Evolutionary conservation across 1,140 invertebrate genomes (phyloP).

Genomic region (Trigoniulus corallinus): DNA sequence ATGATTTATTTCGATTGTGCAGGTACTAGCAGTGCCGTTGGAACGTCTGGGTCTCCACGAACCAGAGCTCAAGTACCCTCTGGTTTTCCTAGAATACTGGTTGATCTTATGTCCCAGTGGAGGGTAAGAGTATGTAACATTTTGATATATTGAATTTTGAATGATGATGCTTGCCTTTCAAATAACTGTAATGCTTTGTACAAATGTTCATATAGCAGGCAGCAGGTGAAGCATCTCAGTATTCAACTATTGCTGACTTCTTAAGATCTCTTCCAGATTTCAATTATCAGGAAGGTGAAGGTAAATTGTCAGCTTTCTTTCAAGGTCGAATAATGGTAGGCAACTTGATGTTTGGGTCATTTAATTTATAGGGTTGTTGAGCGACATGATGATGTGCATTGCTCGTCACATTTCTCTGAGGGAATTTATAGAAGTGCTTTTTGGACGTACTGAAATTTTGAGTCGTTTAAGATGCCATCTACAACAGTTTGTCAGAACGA

Average conservation of each 20-base stretch:
- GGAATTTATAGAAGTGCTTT: constrained; percentile 29
- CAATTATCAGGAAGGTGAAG: constrained; percentile 25
- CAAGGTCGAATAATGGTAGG: constrained; percentile 24
- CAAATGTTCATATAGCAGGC: no score
- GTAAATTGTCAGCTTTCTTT: constrained; percentile 4
- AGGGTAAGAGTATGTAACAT: no score
- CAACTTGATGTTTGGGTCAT: no score
- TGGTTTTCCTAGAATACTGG: no score
- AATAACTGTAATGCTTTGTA: no score
- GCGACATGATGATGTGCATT: constrained; percentile 18
- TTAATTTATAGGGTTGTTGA: constrained; percentile 19
- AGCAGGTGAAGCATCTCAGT: constrained; percentile 38
- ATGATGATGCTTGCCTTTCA: no score
- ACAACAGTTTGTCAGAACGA: constrained; percentile 19
- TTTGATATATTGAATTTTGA: no score
- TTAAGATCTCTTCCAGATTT: constrained; percentile 25
- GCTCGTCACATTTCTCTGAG: constrained; percentile 26
- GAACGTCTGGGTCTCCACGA: no score
- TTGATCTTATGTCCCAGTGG: no score
- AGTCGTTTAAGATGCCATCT: constrained; percentile 17
- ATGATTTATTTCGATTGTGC: no score
- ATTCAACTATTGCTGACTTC: constrained; percentile 27
- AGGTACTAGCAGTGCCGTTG: no score
- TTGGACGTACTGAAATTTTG: constrained; percentile 8
- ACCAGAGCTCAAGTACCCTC: no score